phyloP scores from a whole-genome alignment of 2,888 invertebrate genomes.

The Limenitis camilla region DNA sequence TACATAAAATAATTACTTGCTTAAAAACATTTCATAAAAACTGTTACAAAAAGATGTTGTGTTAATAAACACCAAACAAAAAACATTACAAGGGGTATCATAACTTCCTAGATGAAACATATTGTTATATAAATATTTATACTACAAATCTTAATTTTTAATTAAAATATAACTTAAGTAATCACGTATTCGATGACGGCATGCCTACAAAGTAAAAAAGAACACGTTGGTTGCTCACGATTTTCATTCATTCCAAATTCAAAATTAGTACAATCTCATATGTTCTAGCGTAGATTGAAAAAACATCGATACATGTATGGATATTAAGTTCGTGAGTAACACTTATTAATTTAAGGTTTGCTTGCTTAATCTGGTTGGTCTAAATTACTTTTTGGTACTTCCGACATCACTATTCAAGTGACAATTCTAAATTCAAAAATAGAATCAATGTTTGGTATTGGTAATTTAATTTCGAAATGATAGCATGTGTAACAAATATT shows the following conservation, averaged over 20 bases:
- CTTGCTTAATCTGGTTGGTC: no score
- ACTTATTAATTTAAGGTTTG: no score
- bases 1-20: not conserved
- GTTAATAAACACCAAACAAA: no score
- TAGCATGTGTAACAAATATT: not conserved
- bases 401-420: no score
- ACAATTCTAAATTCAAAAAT: no score
- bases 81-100: no score
- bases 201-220: slow-evolving; percentile 3
- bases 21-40: not conserved
- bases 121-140: no score
- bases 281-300: not conserved
- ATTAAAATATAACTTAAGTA: not conserved
- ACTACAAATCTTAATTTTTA: not conserved
- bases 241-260: slow-evolving; percentile 4
- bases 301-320: no score
- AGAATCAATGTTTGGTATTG: not conserved
- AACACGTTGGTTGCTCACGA: slow-evolving; percentile 8
- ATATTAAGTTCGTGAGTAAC: no score
- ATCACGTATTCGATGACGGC: slow-evolving; percentile 1
- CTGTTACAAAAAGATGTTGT: no score
- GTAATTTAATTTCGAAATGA: not conserved
- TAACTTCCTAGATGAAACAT: no score
- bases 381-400: no score
- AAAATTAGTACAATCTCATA: not conserved